Evolutionary conservation across 2,888 invertebrate genomes (phyloP).

Genomic region (Drosophila dives): DNA sequence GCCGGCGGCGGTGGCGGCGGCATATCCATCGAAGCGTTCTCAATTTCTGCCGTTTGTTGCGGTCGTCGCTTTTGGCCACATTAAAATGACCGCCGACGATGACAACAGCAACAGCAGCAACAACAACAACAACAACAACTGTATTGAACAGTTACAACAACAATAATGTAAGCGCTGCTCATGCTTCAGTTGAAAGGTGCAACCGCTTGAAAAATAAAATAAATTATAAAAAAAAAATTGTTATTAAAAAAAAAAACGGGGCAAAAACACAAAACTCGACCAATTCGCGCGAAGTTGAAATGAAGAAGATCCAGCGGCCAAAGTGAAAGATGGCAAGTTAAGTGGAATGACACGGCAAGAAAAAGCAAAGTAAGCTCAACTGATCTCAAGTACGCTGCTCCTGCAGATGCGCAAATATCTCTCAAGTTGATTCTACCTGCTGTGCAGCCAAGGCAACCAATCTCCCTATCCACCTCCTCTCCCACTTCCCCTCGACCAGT

Average conservation of each 20-base stretch:
- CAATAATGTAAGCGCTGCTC: slow-evolving; percentile 59
- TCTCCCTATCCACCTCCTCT: not conserved
- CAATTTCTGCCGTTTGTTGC: slow-evolving; percentile 78
- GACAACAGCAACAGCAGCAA: slow-evolving; percentile 33
- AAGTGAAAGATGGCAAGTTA: slow-evolving; percentile 76
- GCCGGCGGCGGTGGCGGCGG: slow-evolving; percentile 60
- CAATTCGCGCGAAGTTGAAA: slow-evolving; percentile 78
- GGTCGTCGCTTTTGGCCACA: slow-evolving; percentile 78
- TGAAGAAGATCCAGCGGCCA: slow-evolving; percentile 66
- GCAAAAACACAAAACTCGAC: slow-evolving; percentile 61
- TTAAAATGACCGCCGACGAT: slow-evolving; percentile 80
- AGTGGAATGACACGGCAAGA: slow-evolving; percentile 75
- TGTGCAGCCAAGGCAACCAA: slow-evolving; percentile 16
- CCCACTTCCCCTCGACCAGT: not conserved
- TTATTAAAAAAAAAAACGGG: not conserved
- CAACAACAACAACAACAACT: slow-evolving; percentile 37
- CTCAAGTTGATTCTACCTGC: slow-evolving; percentile 75
- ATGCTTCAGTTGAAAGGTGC: slow-evolving; percentile 66
- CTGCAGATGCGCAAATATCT: slow-evolving; percentile 80
- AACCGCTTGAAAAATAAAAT: slow-evolving; percentile 40
- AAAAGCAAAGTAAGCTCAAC: slow-evolving; percentile 46
- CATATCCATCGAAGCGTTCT: slow-evolving; percentile 75
- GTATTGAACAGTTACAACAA: slow-evolving; percentile 40
- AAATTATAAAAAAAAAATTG: not conserved
- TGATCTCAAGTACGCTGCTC: slow-evolving; percentile 68